Percentiles rank a stretch among this genome's conserved stretches.
Evolutionary conservation across 2,113 vertebrate species (phyloP).

Genomic region (Spea multiplicata): DNA sequence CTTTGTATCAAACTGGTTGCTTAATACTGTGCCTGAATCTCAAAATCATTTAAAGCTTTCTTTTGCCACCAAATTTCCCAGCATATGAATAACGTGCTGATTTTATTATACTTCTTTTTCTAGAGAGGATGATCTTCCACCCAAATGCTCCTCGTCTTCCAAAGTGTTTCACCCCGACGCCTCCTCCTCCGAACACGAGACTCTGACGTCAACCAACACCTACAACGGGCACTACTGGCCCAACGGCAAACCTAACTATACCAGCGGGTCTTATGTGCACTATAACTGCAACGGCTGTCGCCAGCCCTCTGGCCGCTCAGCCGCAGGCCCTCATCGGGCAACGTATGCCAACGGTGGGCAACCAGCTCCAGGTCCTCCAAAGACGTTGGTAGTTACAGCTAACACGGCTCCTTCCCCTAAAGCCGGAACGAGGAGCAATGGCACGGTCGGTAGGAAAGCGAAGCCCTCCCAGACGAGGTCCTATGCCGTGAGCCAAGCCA

Average conservation of each 20-base stretch:
- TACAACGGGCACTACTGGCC: slow-evolving; percentile 80
- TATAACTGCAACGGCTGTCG: slow-evolving; percentile 81
- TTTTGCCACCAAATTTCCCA: too few relatives aligned
- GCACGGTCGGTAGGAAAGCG: slow-evolving; percentile 78
- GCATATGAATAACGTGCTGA: too few relatives aligned
- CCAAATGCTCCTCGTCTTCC: slow-evolving; percentile 84
- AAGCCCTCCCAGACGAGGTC: slow-evolving; percentile 78
- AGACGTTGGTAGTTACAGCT: slow-evolving; percentile 93
- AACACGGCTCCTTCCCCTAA: slow-evolving; percentile 84
- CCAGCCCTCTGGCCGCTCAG: slow-evolving; percentile 75
- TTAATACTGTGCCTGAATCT: too few relatives aligned
- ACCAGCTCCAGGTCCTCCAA: slow-evolving; percentile 76
- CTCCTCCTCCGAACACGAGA: slow-evolving; percentile 94
- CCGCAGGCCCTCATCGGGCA: slow-evolving; percentile 59
- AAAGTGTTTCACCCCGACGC: slow-evolving; percentile 91
- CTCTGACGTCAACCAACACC: slow-evolving; percentile 92
- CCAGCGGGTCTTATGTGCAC: slow-evolving; percentile 82
- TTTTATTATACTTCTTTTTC: slow-evolving; percentile 34
- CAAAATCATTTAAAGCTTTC: too few relatives aligned
- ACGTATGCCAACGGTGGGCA: slow-evolving; percentile 81
- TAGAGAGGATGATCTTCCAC: slow-evolving; percentile 96
- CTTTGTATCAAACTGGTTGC: too few relatives aligned
- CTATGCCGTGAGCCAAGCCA: slow-evolving; percentile 87
- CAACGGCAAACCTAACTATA: slow-evolving; percentile 82
- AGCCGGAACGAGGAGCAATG: slow-evolving; percentile 79